Base-by-base conservation (phyloP, 2,797 vertebrate genomes). In the Rhinophrynus dorsalis region DNA sequence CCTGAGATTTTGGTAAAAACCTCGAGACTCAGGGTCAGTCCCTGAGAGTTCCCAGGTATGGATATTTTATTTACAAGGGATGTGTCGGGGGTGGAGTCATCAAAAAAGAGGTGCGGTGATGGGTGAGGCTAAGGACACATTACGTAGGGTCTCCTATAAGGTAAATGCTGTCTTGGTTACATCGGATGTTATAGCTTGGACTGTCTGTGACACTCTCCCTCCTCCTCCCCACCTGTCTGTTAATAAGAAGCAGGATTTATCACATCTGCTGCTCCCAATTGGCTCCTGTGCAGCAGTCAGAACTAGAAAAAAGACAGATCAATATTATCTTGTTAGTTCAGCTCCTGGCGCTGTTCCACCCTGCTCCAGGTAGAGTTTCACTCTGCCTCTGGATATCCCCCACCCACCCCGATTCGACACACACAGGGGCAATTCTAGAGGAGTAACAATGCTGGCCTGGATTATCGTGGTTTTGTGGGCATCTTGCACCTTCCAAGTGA, bases 201-300 rank as follows among this genome's bases (percentile, higher is more conserved):
- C 26, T 37, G 10, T 54, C 24, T n/a, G n/a, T n/a, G n/a, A n/a
- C 23, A 2, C 47, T 24, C 45, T 44, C 23, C 56, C 37, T n/a
- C 26, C 35, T 18, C 44, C 51, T 32, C 52, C 52, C 40, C 35
- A 35, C 26, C 37, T 37, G 3, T 60, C 55, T 42, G 70, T 73
- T 73, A 73, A 73, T 73, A 60, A 73, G 47, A 66, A 73, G 62
- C 70, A 35, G 47, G 38, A 26, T 73, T 67, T 66, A 73, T 66
- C 45, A 66, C 29, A 13, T 44, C 54, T 60, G 42, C 40, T 47
- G 26, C 47, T 73, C 23, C 52, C 47, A 52, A 73, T 73, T 73
- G 70, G 70, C 70, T 73, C 69, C 69, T 66, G 69, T 66, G 29
- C 2, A 73, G 26, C 17, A 52, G 20, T 11, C 55, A 27, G 20